A percentile compares a stretch with the other conserved stretches of the same genome.
Conservation (phyloP, 2,888 invertebrate genomes). For the Magallana nippona region DNA sequence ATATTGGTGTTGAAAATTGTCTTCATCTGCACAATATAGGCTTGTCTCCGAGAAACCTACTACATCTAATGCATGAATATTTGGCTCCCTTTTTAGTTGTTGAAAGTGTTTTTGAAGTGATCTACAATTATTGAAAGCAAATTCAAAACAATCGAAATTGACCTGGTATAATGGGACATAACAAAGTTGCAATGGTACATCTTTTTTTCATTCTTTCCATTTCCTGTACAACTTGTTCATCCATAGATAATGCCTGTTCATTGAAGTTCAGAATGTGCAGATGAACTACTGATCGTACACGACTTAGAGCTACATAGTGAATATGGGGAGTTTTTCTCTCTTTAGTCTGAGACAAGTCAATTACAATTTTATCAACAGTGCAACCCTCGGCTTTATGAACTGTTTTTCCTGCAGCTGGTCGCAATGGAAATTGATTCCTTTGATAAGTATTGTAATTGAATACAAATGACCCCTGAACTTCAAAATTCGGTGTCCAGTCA, state of each 20-base stretch:
- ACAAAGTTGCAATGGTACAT: slow-evolving; percentile 47
- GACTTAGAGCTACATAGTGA: slow-evolving; percentile 34
- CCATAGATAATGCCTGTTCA: slow-evolving; percentile 47
- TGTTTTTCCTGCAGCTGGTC: slow-evolving; percentile 51
- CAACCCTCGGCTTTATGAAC: slow-evolving; percentile 55
- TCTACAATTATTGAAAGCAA: slow-evolving; percentile 40
- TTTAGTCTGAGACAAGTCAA: slow-evolving; percentile 40
- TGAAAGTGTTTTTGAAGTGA: slow-evolving; percentile 44
- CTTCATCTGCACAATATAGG: not conserved
- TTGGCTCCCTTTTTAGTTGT: slow-evolving; percentile 26
- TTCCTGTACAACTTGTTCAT: slow-evolving; percentile 50
- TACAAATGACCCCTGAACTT: slow-evolving; percentile 46
- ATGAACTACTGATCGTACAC: not conserved
- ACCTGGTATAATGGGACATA: slow-evolving; percentile 38
- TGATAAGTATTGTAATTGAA: slow-evolving; percentile 46
- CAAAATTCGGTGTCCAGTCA: slow-evolving; percentile 52
- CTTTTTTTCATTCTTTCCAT: slow-evolving; percentile 46
- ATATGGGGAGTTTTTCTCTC: slow-evolving; percentile 28
- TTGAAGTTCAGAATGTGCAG: slow-evolving; percentile 33
- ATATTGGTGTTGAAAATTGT: not conserved
- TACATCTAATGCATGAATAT: slow-evolving; percentile 31
- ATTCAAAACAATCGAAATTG: slow-evolving; percentile 31
- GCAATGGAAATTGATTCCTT: slow-evolving; percentile 50
- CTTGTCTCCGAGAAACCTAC: slow-evolving; percentile 39
- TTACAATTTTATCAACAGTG: slow-evolving; percentile 50